A percentile compares a stretch with the other conserved stretches of the same genome.
Conservation (phyloP, 64 coral and sea anemone species). For the Catalaphyllia jardinei region DNA sequence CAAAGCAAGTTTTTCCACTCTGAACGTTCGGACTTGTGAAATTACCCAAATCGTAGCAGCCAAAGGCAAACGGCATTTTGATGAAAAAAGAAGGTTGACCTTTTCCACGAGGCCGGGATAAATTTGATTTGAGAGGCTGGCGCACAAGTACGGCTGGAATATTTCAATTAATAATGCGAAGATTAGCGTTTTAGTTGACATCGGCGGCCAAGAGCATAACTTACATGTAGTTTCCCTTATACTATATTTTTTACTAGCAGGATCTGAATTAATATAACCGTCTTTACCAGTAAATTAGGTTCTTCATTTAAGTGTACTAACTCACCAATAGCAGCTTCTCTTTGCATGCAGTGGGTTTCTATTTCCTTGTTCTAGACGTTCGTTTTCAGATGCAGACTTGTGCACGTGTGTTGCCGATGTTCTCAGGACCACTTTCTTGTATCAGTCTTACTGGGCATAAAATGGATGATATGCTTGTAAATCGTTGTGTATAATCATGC, state of each 20-base stretch:
- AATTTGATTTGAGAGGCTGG: background rate
- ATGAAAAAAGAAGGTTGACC: background rate
- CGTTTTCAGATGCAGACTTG: background rate
- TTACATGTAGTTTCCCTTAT: background rate
- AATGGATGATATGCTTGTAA: background rate
- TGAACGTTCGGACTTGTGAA: background rate
- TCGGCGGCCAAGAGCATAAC: background rate
- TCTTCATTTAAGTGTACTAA: background rate
- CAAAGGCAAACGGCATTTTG: background rate
- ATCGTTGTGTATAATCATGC: background rate
- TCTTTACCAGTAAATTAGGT: background rate
- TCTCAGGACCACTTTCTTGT: background rate
- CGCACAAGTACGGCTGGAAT: background rate
- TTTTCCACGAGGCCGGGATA: background rate
- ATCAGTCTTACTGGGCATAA: constrained; percentile 3
- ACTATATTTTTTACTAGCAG: background rate
- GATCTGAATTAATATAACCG: background rate
- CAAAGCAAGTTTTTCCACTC: no score
- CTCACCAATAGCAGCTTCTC: constrained; percentile 12
- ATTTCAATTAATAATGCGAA: background rate
- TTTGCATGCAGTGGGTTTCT: background rate
- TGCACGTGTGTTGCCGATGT: background rate
- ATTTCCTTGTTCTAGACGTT: background rate
- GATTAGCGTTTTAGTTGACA: background rate
- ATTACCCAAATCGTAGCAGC: background rate